phyloP scores from a whole-genome alignment of 2,797 vertebrate genomes.

The Leucoraja ocellata region DNA sequence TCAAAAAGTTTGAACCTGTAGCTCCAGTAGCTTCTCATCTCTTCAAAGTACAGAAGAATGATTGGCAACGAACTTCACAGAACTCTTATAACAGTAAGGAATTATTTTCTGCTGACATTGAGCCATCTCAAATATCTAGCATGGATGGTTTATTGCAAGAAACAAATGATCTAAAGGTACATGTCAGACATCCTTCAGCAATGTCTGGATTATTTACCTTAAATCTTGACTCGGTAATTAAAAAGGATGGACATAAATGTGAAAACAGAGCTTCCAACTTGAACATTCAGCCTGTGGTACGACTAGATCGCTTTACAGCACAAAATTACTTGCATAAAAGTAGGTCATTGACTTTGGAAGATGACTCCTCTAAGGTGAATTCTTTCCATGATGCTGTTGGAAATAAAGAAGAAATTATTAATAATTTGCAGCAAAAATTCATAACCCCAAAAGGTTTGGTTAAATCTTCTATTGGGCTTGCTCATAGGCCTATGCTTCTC shows the following conservation, averaged over 20 bases:
- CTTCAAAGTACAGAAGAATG: background rate
- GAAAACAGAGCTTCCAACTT: background rate
- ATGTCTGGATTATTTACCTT: background rate
- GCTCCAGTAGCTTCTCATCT: background rate
- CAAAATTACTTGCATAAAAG: background rate
- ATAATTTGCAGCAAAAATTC: background rate
- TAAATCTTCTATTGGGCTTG: background rate
- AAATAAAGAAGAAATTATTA: background rate
- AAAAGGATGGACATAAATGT: background rate
- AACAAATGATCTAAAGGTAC: background rate
- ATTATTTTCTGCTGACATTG: constrained; percentile 23
- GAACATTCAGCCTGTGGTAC: background rate
- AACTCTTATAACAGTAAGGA: background rate
- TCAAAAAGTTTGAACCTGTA: background rate
- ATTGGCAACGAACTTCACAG: background rate
- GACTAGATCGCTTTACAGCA: background rate
- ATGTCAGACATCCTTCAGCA: background rate
- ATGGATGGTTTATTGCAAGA: background rate
- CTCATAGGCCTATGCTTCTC: background rate
- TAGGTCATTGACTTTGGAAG: background rate
- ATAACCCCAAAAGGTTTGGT: background rate
- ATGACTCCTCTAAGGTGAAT: background rate
- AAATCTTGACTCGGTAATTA: background rate
- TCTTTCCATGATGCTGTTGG: background rate
- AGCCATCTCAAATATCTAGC: background rate